These are phyloP conservation scores for Priocnemis perturbator DNA, from an alignment of 2,888 invertebrate species.

Conservation along the genomic window DNA sequence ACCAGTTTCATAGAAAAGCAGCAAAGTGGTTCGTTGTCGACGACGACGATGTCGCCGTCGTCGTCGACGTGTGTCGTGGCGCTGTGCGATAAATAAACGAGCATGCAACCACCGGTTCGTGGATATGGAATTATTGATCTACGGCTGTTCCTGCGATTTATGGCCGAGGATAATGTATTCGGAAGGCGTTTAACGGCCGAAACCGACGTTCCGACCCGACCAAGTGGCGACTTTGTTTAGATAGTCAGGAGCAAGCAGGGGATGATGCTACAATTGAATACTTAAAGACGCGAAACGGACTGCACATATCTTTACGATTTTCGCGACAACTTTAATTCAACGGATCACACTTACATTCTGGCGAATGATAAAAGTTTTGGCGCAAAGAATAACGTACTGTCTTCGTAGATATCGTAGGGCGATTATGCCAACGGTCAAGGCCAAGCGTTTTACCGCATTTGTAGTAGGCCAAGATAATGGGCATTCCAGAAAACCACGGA, in stretches of 20 bases:
- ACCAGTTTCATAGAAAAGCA: conserved; percentile 45
- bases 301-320: too few relatives aligned
- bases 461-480: too few relatives aligned
- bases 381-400: too few relatives aligned
- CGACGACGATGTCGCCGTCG: conserved; percentile 31
- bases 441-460: too few relatives aligned
- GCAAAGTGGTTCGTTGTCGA: conserved; percentile 35
- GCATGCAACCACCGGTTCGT: conserved; percentile 49
- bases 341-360: too few relatives aligned
- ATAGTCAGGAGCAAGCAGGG: conserved; percentile 15
- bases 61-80: conserved; percentile 31
- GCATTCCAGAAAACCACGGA: conserved; percentile 2
- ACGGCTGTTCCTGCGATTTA: conserved; percentile 68
- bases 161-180: conserved; percentile 70
- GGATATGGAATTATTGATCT: conserved; percentile 72
- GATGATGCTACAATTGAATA: too few relatives aligned
- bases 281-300: too few relatives aligned
- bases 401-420: conserved; percentile 14
- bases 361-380: too few relatives aligned
- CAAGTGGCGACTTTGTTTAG: conserved; percentile 55
- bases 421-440: conserved; percentile 5
- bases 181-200: conserved; percentile 69
- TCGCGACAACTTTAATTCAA: too few relatives aligned
- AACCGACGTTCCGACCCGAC: conserved; percentile 53
- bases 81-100: conserved; percentile 61